These are phyloP conservation scores for Anser cygnoides DNA, from an alignment of 2,113 vertebrate species.

Conservation along the genomic window DNA sequence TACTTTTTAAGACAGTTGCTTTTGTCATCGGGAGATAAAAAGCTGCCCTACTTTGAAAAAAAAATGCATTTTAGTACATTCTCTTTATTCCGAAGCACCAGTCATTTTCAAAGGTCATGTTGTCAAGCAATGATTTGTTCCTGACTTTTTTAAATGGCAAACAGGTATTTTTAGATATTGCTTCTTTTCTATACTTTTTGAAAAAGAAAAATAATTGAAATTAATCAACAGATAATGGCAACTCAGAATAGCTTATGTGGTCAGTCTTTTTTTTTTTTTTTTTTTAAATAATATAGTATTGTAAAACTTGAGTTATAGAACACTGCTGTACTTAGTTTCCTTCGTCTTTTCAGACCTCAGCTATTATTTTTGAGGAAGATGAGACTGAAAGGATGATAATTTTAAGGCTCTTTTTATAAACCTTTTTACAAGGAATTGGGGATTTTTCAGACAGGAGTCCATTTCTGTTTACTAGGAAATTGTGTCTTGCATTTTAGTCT, in stretches of 20 bases:
- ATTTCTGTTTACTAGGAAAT: background rate
- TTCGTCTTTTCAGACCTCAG: conserved; percentile 21
- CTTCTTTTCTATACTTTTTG: conserved; percentile 20
- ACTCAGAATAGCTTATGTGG: conserved; percentile 25
- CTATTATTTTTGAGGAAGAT: conserved; percentile 43
- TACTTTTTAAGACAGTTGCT: background rate
- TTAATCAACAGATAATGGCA: background rate
- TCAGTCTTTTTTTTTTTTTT: conserved; percentile 19
- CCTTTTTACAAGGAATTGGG: conserved; percentile 8
- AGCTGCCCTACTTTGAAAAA: conserved; percentile 7
- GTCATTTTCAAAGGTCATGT: background rate
- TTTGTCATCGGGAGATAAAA: conserved; percentile 37
- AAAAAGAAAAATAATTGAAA: background rate
- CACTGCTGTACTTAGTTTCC: conserved; percentile 60
- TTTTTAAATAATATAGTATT: conserved; percentile 2
- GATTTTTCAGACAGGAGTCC: conserved; percentile 29
- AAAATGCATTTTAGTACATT: background rate
- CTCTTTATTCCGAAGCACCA: background rate
- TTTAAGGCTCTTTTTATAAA: conserved; percentile 7
- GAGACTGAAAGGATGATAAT: conserved; percentile 13
- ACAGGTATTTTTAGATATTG: background rate
- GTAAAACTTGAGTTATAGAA: conserved; percentile 60
- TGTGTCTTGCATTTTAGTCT: background rate
- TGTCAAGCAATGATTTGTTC: background rate
- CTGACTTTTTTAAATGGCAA: conserved; percentile 28